Conservation (phyloP, 2,113 vertebrate genomes). For the Lasiurus borealis region DNA sequence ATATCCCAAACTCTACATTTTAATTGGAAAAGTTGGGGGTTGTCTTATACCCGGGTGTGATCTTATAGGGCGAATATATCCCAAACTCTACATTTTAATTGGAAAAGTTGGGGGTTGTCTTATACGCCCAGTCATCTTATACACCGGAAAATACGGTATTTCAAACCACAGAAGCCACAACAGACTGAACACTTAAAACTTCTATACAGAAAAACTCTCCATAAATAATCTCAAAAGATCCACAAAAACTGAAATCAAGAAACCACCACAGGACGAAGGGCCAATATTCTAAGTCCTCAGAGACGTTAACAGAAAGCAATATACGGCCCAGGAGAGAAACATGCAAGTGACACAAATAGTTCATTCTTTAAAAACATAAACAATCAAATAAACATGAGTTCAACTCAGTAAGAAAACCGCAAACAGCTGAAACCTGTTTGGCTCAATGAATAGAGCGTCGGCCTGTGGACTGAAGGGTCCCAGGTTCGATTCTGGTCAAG, state of each 20-base stretch:
- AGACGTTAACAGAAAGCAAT: not conserved
- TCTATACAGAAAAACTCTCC: not conserved
- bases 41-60: too few species aligned
- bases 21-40: too few species aligned
- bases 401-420: not conserved
- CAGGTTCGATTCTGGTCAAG: too few species aligned
- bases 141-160: not conserved
- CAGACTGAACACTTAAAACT: constrained; percentile 5
- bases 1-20: too few species aligned
- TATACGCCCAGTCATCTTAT: too few species aligned
- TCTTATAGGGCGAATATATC: too few species aligned
- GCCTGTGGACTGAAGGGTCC: too few species aligned
- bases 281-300: not conserved
- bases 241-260: not conserved
- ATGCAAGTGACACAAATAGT: not conserved
- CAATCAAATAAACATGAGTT: not conserved
- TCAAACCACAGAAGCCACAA: not conserved
- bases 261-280: not conserved
- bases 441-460: too few species aligned
- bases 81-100: too few species aligned
- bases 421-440: not conserved
- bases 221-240: not conserved
- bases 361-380: not conserved
- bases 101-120: too few species aligned
- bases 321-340: not conserved